Evolutionary conservation across 1,140 invertebrate genomes (phyloP), one percentile per base, ranked within the genome.

Genomic region (Zaprionus taronus): DNA sequence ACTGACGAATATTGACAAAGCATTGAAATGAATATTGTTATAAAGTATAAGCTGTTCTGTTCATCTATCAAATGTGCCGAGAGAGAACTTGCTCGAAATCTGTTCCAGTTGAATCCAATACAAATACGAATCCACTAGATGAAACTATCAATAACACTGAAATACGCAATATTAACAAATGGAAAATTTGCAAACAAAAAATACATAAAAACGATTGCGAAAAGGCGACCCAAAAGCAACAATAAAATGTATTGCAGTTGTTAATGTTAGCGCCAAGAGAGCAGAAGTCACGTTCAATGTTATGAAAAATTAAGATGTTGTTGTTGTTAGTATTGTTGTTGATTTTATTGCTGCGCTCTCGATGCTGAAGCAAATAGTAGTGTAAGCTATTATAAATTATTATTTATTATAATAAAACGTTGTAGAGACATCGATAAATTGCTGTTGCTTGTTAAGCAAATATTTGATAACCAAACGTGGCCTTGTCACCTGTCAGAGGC

Each of bases 241-340:
- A 56, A 71, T 72, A 63, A 61, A 65, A 72, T 22, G 49, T 67
- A 73, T 73, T 63, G 71, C 57, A 77, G 58, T 73, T 73, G 51
- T 63, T 63, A 70, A 75, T 69, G 31, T 51, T 67, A 57, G 67
- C 51, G 53, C 47, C 49, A 44, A 47, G 38, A 15, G 57, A 38
- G 14, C 28, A 34, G 67, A 77, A 77, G 75, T 77, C 75, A 77
- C 75, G 70, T 77, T 77, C 75, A 73, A 68, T 73, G 53, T 68
- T 55, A 65, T 60, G 55, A 71, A 51, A 67, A 53, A 62, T 62
- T 38, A 53, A 56, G 11, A 20, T 47, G 22, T 28, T 57, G 53
- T 56, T 36, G 31, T 26, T 31, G 28, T 11, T 31, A 2, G 2
- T 51, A 4, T 17, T 22, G 9, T 62, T 44, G 60, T 62, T 62